Evolutionary conservation across 2,113 vertebrate genomes (phyloP), one percentile per base, ranked within the genome.

Genomic region (Saguinus midas): DNA sequence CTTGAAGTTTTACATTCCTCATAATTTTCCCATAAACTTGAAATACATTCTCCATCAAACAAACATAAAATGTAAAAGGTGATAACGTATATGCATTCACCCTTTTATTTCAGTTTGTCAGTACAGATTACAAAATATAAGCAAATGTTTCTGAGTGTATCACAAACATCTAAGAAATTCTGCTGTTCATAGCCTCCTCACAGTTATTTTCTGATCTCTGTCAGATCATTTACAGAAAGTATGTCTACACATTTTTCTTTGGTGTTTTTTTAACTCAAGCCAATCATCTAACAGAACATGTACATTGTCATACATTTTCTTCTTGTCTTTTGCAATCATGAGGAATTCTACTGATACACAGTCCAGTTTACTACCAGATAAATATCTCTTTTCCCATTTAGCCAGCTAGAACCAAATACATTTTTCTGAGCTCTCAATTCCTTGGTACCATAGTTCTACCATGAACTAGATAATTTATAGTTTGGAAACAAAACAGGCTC

Each of bases 1-100:
- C 78, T 96, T 94, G 11, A 86, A 25, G 3, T 17, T 48, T 81
- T 61, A 66, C 7, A 79, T 82, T 86, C 29, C 55, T 87, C 3
- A 37, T 50, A 40, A 57, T 2, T 43, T 97, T 85, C 43, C 35
- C 1, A 4, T n/a, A 40, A 27, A 81, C 61, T 37, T 90, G 10
- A 86, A 18, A 82, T 37, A 8, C 4, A 78, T 40, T 88, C 8
- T 82, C 8, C 2, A 82, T 55, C 18, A 48, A 82, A 5, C 4
- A 72, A 29, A 17, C 8, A 48, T 92, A 45, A 81, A 75, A 68
- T 57, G 2, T 75, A 82, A 72, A 43, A 37, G 11, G 43, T n/a
- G 16, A 83, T 94, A 73, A 37, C 8, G 78, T 12, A 2, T 50
- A 52, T 45, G 25, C 37, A 10, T 80, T 72, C 7, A 5, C 4